Percentiles rank a stretch among this genome's conserved stretches.
These are phyloP conservation scores for Elephas maximus DNA, from an alignment of 2,113 vertebrate species.

Conservation along the genomic window DNA sequence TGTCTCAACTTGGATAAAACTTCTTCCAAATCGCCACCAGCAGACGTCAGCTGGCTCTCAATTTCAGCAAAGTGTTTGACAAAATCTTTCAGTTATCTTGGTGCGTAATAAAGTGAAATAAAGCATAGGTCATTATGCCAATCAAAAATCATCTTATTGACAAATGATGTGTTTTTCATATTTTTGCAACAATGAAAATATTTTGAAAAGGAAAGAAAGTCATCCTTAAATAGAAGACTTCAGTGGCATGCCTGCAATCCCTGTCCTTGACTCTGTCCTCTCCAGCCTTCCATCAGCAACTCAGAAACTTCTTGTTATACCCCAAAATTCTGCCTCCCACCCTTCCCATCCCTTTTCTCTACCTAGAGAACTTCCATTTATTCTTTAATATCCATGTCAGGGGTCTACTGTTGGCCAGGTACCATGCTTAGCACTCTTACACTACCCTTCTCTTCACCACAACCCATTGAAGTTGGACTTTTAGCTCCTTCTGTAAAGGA, in stretches of 20 bases:
- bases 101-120: neutral
- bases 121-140: neutral
- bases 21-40: neutral
- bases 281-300: neutral
- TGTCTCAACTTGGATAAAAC: neutral
- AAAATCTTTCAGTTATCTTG: neutral
- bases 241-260: accelerated
- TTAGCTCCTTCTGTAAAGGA: neutral
- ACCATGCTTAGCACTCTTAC: too few relatives aligned
- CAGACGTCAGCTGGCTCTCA: neutral
- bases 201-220: too few relatives aligned
- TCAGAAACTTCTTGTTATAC: neutral
- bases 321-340: neutral
- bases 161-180: too few relatives aligned
- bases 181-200: neutral
- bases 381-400: neutral
- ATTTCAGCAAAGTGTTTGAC: neutral
- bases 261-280: neutral
- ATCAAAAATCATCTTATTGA: too few relatives aligned
- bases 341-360: neutral
- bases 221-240: neutral
- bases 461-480: neutral
- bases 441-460: neutral
- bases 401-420: too few relatives aligned
- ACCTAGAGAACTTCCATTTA: neutral